Evolutionary conservation across 2,797 vertebrate genomes (phyloP).

Genomic region (Argya squamiceps): DNA sequence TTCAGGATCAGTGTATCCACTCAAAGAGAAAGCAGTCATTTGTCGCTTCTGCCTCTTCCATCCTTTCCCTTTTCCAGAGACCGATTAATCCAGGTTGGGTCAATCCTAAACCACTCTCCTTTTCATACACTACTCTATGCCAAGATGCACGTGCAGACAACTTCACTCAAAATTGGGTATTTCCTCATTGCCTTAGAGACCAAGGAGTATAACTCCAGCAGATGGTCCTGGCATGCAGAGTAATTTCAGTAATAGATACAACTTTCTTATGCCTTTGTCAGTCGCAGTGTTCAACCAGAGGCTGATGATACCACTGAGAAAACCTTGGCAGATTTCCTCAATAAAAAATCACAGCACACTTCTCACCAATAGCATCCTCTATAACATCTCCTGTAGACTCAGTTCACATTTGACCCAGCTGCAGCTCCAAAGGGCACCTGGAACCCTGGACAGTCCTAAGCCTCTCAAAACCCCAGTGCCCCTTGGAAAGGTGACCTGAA

Average conservation of each 20-base stretch:
- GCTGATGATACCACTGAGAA: neutral
- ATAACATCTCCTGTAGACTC: neutral
- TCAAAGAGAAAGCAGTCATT: neutral
- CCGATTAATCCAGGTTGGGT: neutral
- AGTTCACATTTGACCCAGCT: neutral
- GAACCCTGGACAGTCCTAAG: neutral
- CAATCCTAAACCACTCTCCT: neutral
- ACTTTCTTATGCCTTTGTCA: neutral
- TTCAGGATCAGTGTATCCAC: neutral
- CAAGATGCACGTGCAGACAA: fast-evolving
- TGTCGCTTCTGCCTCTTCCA: fast-evolving
- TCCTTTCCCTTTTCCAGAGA: neutral
- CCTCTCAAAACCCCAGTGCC: neutral
- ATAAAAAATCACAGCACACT: neutral
- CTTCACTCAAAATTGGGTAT: neutral
- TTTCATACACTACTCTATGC: neutral
- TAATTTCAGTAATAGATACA: neutral
- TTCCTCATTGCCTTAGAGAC: neutral
- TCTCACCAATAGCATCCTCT: neutral
- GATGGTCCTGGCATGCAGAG: neutral
- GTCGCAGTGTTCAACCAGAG: neutral
- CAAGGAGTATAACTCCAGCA: neutral
- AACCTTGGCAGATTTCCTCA: neutral
- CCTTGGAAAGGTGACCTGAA: neutral
- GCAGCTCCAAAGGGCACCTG: neutral